Percentiles rank a stretch among this genome's conserved stretches.
These are phyloP conservation scores for Tenebrosternarchus preto DNA, from an alignment of 2,113 vertebrate genomes.

Conservation along the genomic window DNA sequence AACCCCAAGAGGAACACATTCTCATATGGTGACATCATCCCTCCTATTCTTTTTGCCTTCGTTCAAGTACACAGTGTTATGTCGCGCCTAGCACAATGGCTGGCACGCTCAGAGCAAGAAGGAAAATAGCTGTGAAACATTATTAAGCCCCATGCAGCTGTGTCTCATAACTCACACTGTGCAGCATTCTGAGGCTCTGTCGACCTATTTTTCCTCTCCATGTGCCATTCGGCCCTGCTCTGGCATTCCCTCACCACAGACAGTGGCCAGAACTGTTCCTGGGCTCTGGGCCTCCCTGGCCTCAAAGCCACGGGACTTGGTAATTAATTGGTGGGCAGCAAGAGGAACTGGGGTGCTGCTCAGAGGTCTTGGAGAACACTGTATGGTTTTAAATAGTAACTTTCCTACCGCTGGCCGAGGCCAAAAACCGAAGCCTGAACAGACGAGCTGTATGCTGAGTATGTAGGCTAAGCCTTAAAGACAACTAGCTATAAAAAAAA, in stretches of 20 bases:
- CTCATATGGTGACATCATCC: constrained; percentile 62
- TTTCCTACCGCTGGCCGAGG: constrained; percentile 32
- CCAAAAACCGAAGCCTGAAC: neutral
- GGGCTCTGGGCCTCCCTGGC: neutral
- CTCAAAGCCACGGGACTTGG: neutral
- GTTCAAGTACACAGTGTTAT: constrained; percentile 38
- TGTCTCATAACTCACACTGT: constrained; percentile 37
- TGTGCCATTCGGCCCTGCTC: constrained; percentile 8
- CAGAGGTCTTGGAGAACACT: constrained; percentile 2
- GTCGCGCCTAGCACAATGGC: constrained; percentile 57
- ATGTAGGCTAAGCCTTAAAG: neutral
- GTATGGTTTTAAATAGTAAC: constrained; percentile 28
- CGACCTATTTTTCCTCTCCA: neutral
- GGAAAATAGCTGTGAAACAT: constrained; percentile 42
- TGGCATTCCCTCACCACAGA: neutral
- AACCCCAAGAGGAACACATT: constrained; percentile 56
- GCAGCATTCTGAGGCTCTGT: constrained; percentile 2
- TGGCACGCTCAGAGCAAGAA: constrained; percentile 48
- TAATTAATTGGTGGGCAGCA: constrained; percentile 13
- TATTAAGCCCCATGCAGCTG: constrained; percentile 45
- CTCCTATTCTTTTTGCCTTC: constrained; percentile 43
- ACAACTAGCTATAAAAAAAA: neutral
- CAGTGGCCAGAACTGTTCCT: neutral
- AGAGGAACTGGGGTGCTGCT: neutral
- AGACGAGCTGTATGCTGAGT: neutral